Evolutionary conservation across 1,140 invertebrate genomes (phyloP).

Genomic region (Philaenus spumarius): DNA sequence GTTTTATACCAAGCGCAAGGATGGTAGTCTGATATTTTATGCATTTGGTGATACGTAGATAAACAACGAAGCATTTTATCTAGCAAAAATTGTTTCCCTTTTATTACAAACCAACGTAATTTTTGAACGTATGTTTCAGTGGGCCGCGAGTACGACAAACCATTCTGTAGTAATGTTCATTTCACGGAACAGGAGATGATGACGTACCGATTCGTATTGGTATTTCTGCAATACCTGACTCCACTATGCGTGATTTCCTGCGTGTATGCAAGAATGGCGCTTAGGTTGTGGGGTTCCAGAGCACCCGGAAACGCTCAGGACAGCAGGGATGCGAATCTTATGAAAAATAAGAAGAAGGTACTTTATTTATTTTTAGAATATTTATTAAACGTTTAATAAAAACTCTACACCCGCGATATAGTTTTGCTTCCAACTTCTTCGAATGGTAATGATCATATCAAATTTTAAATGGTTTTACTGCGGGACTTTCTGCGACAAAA

Average conservation of each 20-base stretch:
- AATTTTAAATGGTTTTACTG: too few relatives aligned
- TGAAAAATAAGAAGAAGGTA: constrained; percentile 77
- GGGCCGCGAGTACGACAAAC: constrained; percentile 36
- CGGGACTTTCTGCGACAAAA: too few relatives aligned
- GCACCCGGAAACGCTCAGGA: constrained; percentile 70
- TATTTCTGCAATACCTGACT: constrained; percentile 61
- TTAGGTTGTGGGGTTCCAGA: constrained; percentile 63
- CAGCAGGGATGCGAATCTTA: constrained; percentile 61
- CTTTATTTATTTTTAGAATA: too few relatives aligned
- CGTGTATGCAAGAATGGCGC: constrained; percentile 70
- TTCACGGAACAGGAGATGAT: constrained; percentile 48
- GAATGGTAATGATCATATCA: too few relatives aligned
- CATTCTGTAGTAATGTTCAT: constrained; percentile 51
- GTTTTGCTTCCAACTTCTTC: too few relatives aligned
- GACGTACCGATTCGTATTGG: constrained; percentile 48
- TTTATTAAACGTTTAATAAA: too few relatives aligned
- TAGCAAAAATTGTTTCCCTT: constrained; percentile 5
- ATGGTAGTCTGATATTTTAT: too few relatives aligned
- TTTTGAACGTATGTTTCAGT: too few relatives aligned
- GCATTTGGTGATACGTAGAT: neutral
- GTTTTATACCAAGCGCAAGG: too few relatives aligned
- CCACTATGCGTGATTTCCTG: constrained; percentile 69
- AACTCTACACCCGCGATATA: too few relatives aligned
- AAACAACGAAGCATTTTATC: neutral
- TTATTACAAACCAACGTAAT: neutral